These are phyloP conservation scores for Crenichthys baileyi DNA, from an alignment of 2,797 vertebrate species.

Conservation along the genomic window DNA sequence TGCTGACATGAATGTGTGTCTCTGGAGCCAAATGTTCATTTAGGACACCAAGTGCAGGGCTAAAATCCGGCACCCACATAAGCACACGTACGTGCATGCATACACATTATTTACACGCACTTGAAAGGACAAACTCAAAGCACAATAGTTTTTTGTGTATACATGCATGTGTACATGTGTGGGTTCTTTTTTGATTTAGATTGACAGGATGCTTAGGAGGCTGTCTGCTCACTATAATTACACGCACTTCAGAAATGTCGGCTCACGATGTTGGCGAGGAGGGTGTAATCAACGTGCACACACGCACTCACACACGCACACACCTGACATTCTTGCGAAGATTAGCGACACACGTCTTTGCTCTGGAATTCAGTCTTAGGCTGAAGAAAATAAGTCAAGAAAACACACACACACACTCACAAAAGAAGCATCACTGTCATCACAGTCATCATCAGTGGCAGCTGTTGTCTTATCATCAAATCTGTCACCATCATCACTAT, in stretches of 20 bases:
- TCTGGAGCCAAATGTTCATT: constrained; percentile 63
- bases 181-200: constrained; percentile 79
- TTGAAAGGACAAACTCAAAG: constrained; percentile 52
- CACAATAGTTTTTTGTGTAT: constrained; percentile 62
- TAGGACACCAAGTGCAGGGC: constrained; percentile 41
- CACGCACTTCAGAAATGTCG: constrained; percentile 81
- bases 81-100: constrained; percentile 15
- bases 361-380: constrained; percentile 73
- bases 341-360: constrained; percentile 81
- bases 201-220: constrained; percentile 84
- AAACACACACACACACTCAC: constrained; percentile 39
- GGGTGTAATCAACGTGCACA: constrained; percentile 78
- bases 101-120: constrained; percentile 50
- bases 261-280: constrained; percentile 71
- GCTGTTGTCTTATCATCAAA: constrained; percentile 72
- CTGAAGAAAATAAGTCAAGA: constrained; percentile 63
- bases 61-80: constrained; percentile 36
- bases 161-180: constrained; percentile 47
- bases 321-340: constrained; percentile 83
- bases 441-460: constrained; percentile 59
- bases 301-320: constrained; percentile 45
- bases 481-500: constrained; percentile 62
- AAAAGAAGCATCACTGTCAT: constrained; percentile 62
- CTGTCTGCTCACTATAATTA: constrained; percentile 82
- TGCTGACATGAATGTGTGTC: constrained; percentile 70